Base-by-base conservation (phyloP, 2,888 invertebrate species). In the Mesodorylaimus sp. region DNA sequence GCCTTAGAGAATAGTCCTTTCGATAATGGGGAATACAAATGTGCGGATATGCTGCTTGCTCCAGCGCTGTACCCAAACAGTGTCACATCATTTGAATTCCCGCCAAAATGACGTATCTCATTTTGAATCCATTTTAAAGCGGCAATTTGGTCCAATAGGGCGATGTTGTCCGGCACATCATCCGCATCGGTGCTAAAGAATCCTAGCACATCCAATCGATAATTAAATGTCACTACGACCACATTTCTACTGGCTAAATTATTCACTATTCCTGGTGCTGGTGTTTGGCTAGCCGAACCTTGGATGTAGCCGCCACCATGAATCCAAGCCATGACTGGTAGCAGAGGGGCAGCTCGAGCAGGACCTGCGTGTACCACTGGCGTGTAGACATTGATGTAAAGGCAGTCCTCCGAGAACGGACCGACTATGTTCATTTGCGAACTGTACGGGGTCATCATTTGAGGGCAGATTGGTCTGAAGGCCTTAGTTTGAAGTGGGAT, bases 101-200 rank as follows among this genome's bases (percentile, higher is more conserved):
- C 85, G 26, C 82, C 81, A 63, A 86, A 84, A 47, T 75, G 72
- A 42, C 71, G 71, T 47, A 83, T 80, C 63, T 83, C 81, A 58
- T 79, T 76, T 54, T 77, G 75, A 16, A 71, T 60, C 60, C 68
- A 71, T 53, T 66, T 58, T 38, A 71, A 56, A 0, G 66, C 67
- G 32, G 63, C 51, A 1, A 66, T 54, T 47, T 69, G 68, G 54
- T 71, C 71, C 57, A 63, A 65, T 48, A 71, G 57, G 10, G 70
- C 71, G 58, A 64, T 69, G 54, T 71, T 71, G 10, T 70, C 70
- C 2, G 66, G 60, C 3, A 65, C 76, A 56, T 71, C 70, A 10
- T 58, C 54, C 54, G 69, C 68, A 16, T 66, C 63, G 7, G 69
- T 10, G 19, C 21, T 7, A 5, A 26, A 7, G 19, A 43, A 43